Evolutionary conservation across 1,140 invertebrate species (phyloP), one percentile per base, ranked within the genome.

Genomic region (Parapsyche elsis): DNA sequence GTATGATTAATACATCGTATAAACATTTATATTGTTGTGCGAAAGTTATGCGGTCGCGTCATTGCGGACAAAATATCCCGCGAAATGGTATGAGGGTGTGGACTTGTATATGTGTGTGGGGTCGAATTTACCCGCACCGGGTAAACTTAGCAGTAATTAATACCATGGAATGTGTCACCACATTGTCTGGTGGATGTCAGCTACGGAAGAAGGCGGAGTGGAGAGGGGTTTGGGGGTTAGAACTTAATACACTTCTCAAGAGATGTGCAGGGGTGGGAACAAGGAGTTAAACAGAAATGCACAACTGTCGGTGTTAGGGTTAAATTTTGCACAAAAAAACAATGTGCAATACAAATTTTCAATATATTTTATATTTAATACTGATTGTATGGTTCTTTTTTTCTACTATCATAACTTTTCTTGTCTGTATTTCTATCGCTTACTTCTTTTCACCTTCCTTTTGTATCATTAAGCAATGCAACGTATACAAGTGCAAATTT

Each of bases 151-250:
- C 71, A 73, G 67, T 79, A 79, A 79, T 79, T 79, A 79, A 79
- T 79, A 79, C 78, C 24, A 21, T 79, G 78, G 78, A 79, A 79
- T 79, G 78, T 79, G 78, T 79, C 70, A 79, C 78, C 78, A 73
- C 78, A 79, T 77, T 77, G 75, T 77, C 75, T 77, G 75, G 75
- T 77, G 75, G 75, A 77, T 77, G 75, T 77, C 75, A 77, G 57
- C 23, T 23, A 30, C 5, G 71, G 64, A 16, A n/a, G 53, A 21
- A 21, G 53, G 53, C n/a, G n/a, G n/a, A 38, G 30, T 4, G 7
- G 30, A 38, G 1, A 38, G 30, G 30, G 30, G 30, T 1, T 38
- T 1, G 64, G 64, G 21, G 12, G 21, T 4, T 45, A 16, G 12
- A n/a, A n/a, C 75, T 77, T 77, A 77, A 77, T 77, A 77, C 59